A percentile compares a stretch with the other conserved stretches of the same genome.
phyloP scores from a whole-genome alignment of 1,140 invertebrate genomes.

The Campoletis sonorensis region DNA sequence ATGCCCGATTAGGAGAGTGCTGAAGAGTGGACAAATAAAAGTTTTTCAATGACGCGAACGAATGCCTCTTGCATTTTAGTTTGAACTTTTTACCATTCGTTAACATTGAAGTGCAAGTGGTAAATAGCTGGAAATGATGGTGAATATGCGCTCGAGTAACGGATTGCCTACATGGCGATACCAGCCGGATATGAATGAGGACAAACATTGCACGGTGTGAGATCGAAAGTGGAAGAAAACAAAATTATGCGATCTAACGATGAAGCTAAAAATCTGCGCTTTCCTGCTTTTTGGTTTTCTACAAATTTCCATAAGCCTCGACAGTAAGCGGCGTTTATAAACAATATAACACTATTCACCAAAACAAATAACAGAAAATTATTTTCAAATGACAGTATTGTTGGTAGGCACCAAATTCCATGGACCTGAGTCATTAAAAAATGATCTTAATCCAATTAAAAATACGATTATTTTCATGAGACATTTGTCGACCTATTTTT shows the following conservation, averaged over 20 bases:
- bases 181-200: constrained; percentile 1
- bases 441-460: no score
- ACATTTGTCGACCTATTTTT: no score
- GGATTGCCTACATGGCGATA: constrained; percentile 15
- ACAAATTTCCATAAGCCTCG: constrained; percentile 57
- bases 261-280: constrained; percentile 61
- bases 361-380: not conserved
- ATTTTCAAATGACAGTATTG: not conserved
- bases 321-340: constrained; percentile 56
- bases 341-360: not conserved
- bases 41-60: not conserved
- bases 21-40: not conserved
- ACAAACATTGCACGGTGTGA: not conserved
- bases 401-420: no score
- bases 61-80: constrained; percentile 6
- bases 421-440: no score
- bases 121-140: constrained; percentile 11
- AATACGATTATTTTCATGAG: no score
- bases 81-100: not conserved
- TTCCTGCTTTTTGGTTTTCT: constrained; percentile 61
- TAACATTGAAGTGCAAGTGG: constrained; percentile 56
- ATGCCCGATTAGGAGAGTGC: constrained; percentile 6
- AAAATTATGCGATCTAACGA: constrained; percentile 62
- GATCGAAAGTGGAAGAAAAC: constrained; percentile 19
- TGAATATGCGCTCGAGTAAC: not conserved